Conservation (phyloP, 2,113 vertebrate genomes). For the Apteryx owenii region DNA sequence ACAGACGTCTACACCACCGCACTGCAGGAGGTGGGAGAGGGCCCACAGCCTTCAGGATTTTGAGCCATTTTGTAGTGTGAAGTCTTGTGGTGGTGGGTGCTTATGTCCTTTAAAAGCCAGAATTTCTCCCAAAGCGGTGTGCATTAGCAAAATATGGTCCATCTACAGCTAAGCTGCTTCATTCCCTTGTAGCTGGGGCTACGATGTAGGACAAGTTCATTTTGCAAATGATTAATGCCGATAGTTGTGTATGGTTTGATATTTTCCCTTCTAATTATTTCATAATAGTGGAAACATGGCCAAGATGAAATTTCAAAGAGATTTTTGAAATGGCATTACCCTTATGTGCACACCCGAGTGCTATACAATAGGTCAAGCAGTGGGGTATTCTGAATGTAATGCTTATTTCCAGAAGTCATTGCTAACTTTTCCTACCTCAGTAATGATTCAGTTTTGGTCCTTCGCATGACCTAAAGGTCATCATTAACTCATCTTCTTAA, state of each 20-base stretch:
- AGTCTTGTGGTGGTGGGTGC: too few relatives aligned
- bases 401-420: background rate
- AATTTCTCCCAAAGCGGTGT: background rate
- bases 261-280: background rate
- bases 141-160: too few relatives aligned
- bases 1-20: too few relatives aligned
- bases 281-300: background rate
- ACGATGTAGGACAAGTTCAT: background rate
- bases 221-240: background rate
- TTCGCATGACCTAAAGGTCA: conserved; percentile 16
- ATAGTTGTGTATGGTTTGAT: background rate
- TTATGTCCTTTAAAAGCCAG: too few relatives aligned
- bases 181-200: background rate
- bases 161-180: too few relatives aligned
- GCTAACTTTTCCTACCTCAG: background rate
- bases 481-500: background rate
- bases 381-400: background rate
- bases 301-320: background rate
- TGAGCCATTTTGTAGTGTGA: too few relatives aligned
- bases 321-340: background rate
- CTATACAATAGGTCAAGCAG: background rate
- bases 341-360: background rate
- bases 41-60: too few relatives aligned
- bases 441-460: conserved; percentile 36
- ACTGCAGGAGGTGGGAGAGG: too few relatives aligned